Evolutionary conservation across 2,113 vertebrate genomes (phyloP).

Genomic region (Cavia aperea): DNA sequence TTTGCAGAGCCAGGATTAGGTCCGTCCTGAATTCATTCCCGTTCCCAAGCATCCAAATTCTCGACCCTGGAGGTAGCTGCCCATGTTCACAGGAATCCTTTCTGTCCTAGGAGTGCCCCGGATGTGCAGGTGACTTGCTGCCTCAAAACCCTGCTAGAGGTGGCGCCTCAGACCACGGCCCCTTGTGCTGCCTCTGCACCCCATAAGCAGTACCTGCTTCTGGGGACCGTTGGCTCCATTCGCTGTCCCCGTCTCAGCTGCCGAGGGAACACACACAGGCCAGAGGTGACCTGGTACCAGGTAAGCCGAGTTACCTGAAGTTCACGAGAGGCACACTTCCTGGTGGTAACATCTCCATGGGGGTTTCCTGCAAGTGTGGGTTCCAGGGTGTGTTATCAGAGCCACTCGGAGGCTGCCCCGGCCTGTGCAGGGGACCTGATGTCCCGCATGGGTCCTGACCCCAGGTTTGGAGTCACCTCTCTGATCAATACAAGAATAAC

Average conservation of each 20-base stretch:
- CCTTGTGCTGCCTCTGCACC: constrained; percentile 63
- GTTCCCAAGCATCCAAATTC: neutral
- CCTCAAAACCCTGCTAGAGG: constrained; percentile 75
- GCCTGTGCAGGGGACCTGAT: neutral
- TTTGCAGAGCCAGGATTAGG: constrained; percentile 71
- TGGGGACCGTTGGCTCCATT: constrained; percentile 63
- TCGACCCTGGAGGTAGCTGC: neutral
- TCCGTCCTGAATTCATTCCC: constrained; percentile 59
- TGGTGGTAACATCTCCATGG: too few relatives aligned
- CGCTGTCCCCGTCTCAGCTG: constrained; percentile 80
- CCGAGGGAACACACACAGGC: constrained; percentile 52
- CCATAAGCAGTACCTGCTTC: constrained; percentile 56
- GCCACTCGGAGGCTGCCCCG: neutral
- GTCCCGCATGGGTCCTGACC: neutral
- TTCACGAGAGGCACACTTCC: neutral
- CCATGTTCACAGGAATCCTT: neutral
- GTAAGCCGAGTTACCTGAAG: constrained; percentile 68
- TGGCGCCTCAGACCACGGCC: constrained; percentile 68
- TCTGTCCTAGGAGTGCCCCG: constrained; percentile 45
- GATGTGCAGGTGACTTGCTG: constrained; percentile 58
- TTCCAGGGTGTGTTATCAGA: neutral
- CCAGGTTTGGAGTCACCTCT: neutral
- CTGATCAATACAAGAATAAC: neutral
- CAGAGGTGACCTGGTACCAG: constrained; percentile 83
- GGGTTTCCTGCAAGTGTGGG: neutral